A percentile compares a stretch with the other conserved stretches of the same genome.
Evolutionary conservation across 2,113 vertebrate genomes (phyloP).

Genomic region (Scomber japonicus): DNA sequence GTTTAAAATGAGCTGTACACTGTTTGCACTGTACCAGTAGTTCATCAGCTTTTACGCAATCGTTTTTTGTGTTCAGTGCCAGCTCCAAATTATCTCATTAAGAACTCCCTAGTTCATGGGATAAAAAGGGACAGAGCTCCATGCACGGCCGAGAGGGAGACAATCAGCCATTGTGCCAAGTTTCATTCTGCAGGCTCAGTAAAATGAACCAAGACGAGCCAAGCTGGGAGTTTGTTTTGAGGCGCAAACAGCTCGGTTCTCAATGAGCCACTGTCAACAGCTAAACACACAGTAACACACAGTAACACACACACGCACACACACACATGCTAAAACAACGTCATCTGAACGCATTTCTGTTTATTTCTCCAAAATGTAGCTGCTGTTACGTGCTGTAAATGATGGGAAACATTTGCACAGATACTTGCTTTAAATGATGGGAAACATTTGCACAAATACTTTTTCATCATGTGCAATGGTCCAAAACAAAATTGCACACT

Average conservation of each 20-base stretch:
- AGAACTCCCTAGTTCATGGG: slow-evolving; percentile 33
- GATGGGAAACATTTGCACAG: too few relatives aligned
- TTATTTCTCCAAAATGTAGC: neutral
- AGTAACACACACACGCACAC: slow-evolving; percentile 12
- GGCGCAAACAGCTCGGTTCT: slow-evolving; percentile 27
- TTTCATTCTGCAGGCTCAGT: slow-evolving; percentile 65
- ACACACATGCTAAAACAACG: neutral
- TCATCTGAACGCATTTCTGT: slow-evolving; percentile 1
- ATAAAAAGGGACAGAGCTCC: slow-evolving; percentile 24
- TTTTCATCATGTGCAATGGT: neutral
- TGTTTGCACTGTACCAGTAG: neutral
- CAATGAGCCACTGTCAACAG: slow-evolving; percentile 41
- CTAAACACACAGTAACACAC: slow-evolving; percentile 22
- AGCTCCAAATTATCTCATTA: slow-evolving; percentile 62
- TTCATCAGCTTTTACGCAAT: slow-evolving; percentile 27
- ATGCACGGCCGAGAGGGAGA: slow-evolving; percentile 32
- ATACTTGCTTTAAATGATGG: too few relatives aligned
- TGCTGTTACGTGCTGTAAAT: too few relatives aligned
- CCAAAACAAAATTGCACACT: neutral
- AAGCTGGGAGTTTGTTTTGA: slow-evolving; percentile 39
- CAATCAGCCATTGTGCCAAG: slow-evolving; percentile 62
- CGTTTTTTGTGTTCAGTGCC: slow-evolving; percentile 41
- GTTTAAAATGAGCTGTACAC: slow-evolving; percentile 30
- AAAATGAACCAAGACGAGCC: slow-evolving; percentile 45
- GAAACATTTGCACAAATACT: too few relatives aligned